A percentile compares a stretch with the other conserved stretches of the same genome.
phyloP scores from a whole-genome alignment of 2,888 invertebrate genomes.

The Cosmorhoe ocellata region DNA sequence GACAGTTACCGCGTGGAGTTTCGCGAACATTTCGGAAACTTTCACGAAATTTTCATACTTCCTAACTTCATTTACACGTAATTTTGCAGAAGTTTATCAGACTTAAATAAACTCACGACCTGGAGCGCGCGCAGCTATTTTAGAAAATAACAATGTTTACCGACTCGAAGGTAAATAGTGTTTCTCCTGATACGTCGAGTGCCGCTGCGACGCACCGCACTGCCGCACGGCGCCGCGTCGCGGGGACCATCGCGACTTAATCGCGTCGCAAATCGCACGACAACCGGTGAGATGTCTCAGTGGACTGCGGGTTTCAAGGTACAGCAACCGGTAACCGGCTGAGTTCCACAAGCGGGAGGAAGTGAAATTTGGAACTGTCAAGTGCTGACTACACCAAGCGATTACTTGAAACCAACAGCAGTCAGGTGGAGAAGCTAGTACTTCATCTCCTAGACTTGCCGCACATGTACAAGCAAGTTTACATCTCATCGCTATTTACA shows the following conservation, averaged over 20 bases:
- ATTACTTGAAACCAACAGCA: too few relatives aligned
- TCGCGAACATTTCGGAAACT: conserved; percentile 14
- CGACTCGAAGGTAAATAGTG: background rate
- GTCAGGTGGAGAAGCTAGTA: too few relatives aligned
- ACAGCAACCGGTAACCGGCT: too few relatives aligned
- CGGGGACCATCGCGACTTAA: conserved; percentile 6
- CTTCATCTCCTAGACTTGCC: too few relatives aligned
- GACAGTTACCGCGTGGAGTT: conserved; percentile 14
- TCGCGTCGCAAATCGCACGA: conserved; percentile 2
- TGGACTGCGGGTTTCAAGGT: background rate
- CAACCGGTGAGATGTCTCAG: background rate
- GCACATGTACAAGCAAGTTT: too few relatives aligned
- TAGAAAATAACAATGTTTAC: background rate
- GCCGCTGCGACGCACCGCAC: background rate
- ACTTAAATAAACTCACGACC: conserved; percentile 5
- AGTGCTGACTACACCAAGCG: too few relatives aligned
- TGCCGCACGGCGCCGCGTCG: background rate
- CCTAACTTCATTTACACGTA: conserved; percentile 20
- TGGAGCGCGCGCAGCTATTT: background rate
- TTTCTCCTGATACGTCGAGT: background rate
- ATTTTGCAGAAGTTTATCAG: conserved; percentile 23
- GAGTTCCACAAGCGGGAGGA: too few relatives aligned
- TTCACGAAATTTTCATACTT: conserved; percentile 11
- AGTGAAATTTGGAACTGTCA: too few relatives aligned
- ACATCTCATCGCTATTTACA: too few relatives aligned